Evolutionary conservation across 2,888 invertebrate species (phyloP), one percentile per base, ranked within the genome.

Genomic region (Perithous albicinctus): DNA sequence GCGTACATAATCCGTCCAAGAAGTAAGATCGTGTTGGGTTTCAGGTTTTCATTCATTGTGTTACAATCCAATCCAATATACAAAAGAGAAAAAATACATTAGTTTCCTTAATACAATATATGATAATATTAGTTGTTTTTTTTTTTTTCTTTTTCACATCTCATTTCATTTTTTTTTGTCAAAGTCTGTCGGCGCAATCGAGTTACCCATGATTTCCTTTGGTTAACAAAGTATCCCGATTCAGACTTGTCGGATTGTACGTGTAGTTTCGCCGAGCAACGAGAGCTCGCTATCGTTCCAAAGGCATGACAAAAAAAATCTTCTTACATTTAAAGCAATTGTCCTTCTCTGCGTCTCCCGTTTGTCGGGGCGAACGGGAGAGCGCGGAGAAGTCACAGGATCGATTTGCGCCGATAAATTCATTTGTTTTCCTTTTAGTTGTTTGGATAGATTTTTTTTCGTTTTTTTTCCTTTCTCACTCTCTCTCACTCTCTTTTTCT

Each of bases 61-160:
- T 91, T 91, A 92, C 89, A 92, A 93, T 93, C 92, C 92, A 91
- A 92, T 92, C 92, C 92, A 91, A 92, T 92, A 92, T 92, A 92
- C 92, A 93, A 92, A 93, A 93, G 92, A 92, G 92, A 92, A 92
- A 92, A 93, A 93, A 92, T 91, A 92, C 92, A 92, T 93, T 93
- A 93, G 92, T 92, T 85, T 85, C 85, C 86, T 83, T 83, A 83
- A 84, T 80, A 84, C 78, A 84, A 77, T 78, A 74, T 84, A 67
- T 82, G 67, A 66, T 84, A 78, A 76, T 80, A 69, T 77, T 77
- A 80, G 76, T 82, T 80, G 56, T 56, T 35, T 64, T 67, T 75
- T 48, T 73, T 67, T 59, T 54, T 35, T 54, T 18, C 26, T 56
- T 32, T 56, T 77, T 77, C n/a, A 56, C 61, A 64, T 79, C 35